phyloP scores from a whole-genome alignment of 2,113 vertebrate genomes.

The Oxygymnocypris stewartii region DNA sequence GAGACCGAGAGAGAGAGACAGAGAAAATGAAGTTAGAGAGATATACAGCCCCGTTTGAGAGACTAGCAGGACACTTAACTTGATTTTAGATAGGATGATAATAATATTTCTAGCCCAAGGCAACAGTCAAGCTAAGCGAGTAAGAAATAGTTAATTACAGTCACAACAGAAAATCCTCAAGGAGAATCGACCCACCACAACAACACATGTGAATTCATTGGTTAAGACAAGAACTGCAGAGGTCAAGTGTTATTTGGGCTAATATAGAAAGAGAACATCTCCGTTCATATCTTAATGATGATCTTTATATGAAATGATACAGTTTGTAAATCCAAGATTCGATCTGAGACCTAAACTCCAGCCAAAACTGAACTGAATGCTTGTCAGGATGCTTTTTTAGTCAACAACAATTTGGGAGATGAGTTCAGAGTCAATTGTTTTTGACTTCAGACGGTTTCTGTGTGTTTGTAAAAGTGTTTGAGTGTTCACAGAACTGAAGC shows the following conservation, averaged over 20 bases:
- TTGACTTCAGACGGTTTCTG: background rate
- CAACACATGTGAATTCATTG: background rate
- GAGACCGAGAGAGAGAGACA: background rate
- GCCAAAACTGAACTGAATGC: background rate
- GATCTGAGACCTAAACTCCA: background rate
- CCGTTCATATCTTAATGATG: background rate
- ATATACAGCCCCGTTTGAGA: background rate
- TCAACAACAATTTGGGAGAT: background rate
- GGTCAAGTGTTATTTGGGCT: conserved; percentile 13
- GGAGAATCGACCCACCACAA: background rate
- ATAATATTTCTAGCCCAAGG: background rate
- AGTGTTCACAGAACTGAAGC: background rate
- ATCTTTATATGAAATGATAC: conserved; percentile 17
- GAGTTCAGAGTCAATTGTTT: background rate
- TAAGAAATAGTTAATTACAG: background rate
- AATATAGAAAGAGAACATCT: background rate
- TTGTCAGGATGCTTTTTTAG: too few species aligned
- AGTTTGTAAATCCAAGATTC: background rate
- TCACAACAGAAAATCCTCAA: background rate
- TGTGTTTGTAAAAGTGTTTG: background rate
- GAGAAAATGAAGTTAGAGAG: background rate
- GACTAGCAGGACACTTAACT: background rate
- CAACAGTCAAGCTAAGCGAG: background rate
- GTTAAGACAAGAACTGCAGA: background rate
- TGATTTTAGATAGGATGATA: background rate